These are phyloP conservation scores for Uropsilus gracilis DNA, from an alignment of 2,113 vertebrate genomes.

Conservation along the genomic window DNA sequence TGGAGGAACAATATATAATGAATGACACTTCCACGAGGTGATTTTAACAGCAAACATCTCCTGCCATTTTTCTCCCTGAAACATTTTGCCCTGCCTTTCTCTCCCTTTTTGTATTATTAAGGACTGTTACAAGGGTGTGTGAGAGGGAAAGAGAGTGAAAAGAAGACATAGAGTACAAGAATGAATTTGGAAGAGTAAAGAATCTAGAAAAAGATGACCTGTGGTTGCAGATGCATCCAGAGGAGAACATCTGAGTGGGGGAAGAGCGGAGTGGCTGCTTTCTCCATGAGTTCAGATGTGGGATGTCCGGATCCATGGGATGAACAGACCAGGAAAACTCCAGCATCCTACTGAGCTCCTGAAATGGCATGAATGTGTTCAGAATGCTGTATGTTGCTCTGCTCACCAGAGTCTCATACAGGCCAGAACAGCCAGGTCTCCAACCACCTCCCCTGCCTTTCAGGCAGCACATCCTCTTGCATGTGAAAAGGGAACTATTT, in stretches of 20 bases:
- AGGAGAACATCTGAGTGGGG: not conserved
- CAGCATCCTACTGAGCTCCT: not conserved
- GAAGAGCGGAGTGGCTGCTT: not conserved
- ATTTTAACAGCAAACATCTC: conserved; percentile 14
- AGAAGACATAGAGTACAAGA: not conserved
- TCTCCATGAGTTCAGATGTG: not conserved
- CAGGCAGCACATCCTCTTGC: not conserved
- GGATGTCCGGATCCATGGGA: not conserved
- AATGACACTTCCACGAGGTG: conserved; percentile 21
- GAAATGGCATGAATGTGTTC: not conserved
- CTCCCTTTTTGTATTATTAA: not conserved
- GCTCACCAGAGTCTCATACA: not conserved
- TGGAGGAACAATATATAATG: conserved; percentile 62
- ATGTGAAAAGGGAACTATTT: not conserved
- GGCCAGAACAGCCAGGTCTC: not conserved
- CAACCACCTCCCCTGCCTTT: not conserved
- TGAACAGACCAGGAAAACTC: not conserved
- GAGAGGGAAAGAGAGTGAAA: not conserved
- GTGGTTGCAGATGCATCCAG: not conserved
- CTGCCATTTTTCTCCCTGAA: conserved; percentile 38
- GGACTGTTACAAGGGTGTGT: not conserved
- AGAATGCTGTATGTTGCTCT: not conserved
- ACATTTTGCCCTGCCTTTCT: not conserved
- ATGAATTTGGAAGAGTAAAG: not conserved
- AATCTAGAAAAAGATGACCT: not conserved